Percentiles rank a stretch among this genome's conserved stretches.
Conservation (phyloP, 2,888 invertebrate species). For the Malthinus flaveolus region DNA sequence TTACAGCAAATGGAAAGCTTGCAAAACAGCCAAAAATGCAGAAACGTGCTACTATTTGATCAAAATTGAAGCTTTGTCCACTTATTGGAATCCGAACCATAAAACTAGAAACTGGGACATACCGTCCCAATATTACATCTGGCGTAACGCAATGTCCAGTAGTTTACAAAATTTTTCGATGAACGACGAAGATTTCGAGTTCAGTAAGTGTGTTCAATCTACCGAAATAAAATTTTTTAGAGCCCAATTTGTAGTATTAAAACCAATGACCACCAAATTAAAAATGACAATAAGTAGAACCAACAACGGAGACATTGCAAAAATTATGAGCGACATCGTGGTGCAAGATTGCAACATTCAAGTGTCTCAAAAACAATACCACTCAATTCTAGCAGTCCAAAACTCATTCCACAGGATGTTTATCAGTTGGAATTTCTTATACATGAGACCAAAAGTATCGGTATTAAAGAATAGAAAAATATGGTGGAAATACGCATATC, state of each 20-base stretch:
- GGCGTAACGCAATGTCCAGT: slow-evolving; percentile 76
- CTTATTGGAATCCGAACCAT: slow-evolving; percentile 73
- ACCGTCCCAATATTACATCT: slow-evolving; percentile 65
- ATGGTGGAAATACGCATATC: slow-evolving; percentile 80
- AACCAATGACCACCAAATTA: slow-evolving; percentile 77
- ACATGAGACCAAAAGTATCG: slow-evolving; percentile 45
- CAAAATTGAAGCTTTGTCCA: slow-evolving; percentile 73
- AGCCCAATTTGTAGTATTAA: slow-evolving; percentile 63
- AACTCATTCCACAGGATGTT: slow-evolving; percentile 67
- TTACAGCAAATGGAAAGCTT: slow-evolving; percentile 74
- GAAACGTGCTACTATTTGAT: slow-evolving; percentile 68
- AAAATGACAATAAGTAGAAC: slow-evolving; percentile 70
- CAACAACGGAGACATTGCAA: slow-evolving; percentile 59
- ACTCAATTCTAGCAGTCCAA: slow-evolving; percentile 61
- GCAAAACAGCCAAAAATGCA: slow-evolving; percentile 56
- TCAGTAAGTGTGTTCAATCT: slow-evolving; percentile 63
- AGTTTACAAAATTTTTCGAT: slow-evolving; percentile 77
- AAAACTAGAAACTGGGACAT: slow-evolving; percentile 59
- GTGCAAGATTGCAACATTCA: slow-evolving; percentile 76
- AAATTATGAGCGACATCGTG: slow-evolving; percentile 70
- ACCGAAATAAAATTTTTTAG: too few relatives aligned
- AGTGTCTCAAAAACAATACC: slow-evolving; percentile 72
- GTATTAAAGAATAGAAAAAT: slow-evolving; percentile 62
- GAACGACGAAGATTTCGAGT: slow-evolving; percentile 77
- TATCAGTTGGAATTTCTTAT: slow-evolving; percentile 63